These are phyloP conservation scores for Andrena hattorfiana DNA, from an alignment of 2,888 invertebrate species.

Conservation along the genomic window DNA sequence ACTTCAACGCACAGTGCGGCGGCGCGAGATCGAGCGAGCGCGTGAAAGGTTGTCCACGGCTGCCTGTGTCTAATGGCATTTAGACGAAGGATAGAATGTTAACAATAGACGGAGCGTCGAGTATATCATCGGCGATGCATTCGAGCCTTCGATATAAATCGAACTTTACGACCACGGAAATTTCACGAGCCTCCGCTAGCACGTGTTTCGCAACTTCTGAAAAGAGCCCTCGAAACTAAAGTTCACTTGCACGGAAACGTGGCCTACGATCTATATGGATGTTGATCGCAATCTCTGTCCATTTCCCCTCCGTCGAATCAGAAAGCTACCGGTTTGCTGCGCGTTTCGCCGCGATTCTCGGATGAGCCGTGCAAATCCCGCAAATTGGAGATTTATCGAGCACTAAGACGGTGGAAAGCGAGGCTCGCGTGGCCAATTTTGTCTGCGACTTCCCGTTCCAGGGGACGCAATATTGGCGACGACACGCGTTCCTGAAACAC, in stretches of 20 bases:
- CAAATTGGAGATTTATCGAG: neutral
- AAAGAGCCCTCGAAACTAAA: neutral
- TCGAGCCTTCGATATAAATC: neutral
- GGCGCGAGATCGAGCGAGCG: constrained; percentile 41
- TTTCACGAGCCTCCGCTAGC: neutral
- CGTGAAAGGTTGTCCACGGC: constrained; percentile 62
- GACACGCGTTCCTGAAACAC: neutral
- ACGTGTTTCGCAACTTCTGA: too few relatives aligned
- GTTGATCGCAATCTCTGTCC: too few relatives aligned
- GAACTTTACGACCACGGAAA: neutral
- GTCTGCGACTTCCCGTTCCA: neutral
- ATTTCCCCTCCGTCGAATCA: too few relatives aligned
- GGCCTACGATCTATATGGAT: neutral
- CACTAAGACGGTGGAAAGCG: neutral
- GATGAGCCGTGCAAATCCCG: neutral
- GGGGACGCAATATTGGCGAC: neutral
- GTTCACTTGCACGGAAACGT: neutral
- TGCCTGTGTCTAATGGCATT: constrained; percentile 65
- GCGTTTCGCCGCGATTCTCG: neutral
- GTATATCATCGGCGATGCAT: constrained; percentile 21
- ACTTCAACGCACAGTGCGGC: too few relatives aligned
- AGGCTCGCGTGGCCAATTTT: neutral
- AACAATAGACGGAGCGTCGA: constrained; percentile 30
- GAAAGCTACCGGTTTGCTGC: too few relatives aligned
- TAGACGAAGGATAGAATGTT: constrained; percentile 65